Base-by-base conservation (phyloP, 2,888 invertebrate genomes). In the Peribatodes rhomboidaria region DNA sequence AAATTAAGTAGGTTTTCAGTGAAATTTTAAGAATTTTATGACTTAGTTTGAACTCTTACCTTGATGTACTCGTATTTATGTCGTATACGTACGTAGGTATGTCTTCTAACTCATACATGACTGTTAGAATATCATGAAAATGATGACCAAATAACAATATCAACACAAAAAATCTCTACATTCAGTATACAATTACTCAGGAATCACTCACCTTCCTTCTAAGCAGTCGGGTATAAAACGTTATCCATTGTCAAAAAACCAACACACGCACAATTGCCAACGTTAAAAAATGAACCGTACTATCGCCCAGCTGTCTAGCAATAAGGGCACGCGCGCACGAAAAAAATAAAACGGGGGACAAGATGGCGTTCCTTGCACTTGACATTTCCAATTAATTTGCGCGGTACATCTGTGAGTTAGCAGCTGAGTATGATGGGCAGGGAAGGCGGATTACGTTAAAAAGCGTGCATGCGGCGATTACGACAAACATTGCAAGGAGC, bases 321-420 rank as follows among this genome's bases (percentile, higher is more conserved):
- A 85, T 82, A 84, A 84, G 69, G 90, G 85, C 92, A 92, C 92
- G 92, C 92, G 92, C 88, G 84, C 83, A 81, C 77, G 78, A 82
- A 88, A 90, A 89, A 89, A 88, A 78, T 81, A 87, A 86, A 84
- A 78, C 69, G 69, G 84, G 86, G 81, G 81, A 82, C 86, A 89
- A 90, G 89, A 90, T 90, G 92, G 90, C 90, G 85, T 80, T 82
- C 62, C 84, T 83, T 90, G 92, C 91, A 92, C 92, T 92, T 92
- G 92, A 92, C 92, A 92, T 92, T 92, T 92, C 91, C 92, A 92
- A 92, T 92, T 92, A 92, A 92, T 92, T 92, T 91, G 90, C 89
- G 82, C 87, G 87, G 88, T 86, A 90, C 92, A 92, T 92, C 92
- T 92, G 92, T 92, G 90, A 82, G 78, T 85, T 84, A 87, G 92